These are phyloP conservation scores for Lomographa bimaculata DNA, from an alignment of 2,888 invertebrate genomes.

Conservation along the genomic window DNA sequence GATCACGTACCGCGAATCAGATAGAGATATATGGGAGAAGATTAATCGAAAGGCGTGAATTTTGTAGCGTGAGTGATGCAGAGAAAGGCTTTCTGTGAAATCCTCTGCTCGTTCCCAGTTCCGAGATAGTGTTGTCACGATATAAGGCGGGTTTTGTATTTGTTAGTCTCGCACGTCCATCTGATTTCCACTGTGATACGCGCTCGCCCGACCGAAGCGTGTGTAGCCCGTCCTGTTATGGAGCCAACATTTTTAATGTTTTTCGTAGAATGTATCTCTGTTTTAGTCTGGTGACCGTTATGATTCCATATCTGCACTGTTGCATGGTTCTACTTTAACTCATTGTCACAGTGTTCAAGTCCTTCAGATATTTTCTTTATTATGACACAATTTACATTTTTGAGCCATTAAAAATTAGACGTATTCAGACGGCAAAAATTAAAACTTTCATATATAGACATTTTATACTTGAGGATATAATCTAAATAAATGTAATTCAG, in stretches of 20 bases:
- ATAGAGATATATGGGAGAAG: constrained; percentile 49
- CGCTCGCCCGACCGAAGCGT: constrained; percentile 31
- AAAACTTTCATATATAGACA: no score
- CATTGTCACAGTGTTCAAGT: no score
- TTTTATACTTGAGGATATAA: no score
- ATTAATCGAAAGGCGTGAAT: constrained; percentile 51
- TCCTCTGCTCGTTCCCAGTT: constrained; percentile 55
- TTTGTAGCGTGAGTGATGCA: constrained; percentile 46
- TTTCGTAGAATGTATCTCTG: constrained; percentile 31
- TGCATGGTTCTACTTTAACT: constrained; percentile 15
- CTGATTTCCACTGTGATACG: constrained; percentile 51
- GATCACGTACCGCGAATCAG: constrained; percentile 39
- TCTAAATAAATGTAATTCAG: no score
- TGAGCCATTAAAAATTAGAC: no score
- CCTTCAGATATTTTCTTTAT: no score
- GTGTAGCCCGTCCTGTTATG: constrained; percentile 33
- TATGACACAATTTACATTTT: no score
- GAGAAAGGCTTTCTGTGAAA: constrained; percentile 53
- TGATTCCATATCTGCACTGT: constrained; percentile 19
- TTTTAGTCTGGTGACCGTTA: constrained; percentile 26
- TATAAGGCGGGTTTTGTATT: constrained; percentile 39
- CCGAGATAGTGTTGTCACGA: constrained; percentile 54
- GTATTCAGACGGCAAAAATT: no score
- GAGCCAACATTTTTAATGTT: constrained; percentile 30
- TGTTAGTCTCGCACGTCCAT: constrained; percentile 49